phyloP scores from a whole-genome alignment of 2,888 invertebrate genomes.

The Pachymerium ferrugineum region DNA sequence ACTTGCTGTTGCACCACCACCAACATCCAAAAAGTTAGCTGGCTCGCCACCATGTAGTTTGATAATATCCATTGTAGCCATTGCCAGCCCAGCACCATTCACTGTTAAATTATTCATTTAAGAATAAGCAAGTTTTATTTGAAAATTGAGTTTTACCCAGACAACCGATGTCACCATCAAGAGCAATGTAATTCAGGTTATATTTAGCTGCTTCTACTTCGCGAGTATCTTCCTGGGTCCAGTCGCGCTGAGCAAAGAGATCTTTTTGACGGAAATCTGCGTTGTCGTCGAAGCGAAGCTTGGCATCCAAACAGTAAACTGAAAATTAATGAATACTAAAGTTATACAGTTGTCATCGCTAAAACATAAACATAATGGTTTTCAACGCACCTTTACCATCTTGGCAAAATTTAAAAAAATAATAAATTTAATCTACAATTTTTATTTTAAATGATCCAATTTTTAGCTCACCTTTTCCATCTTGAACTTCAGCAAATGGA shows the following conservation, averaged over 20 bases:
- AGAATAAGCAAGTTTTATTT: background rate
- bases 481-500: conserved; percentile 86
- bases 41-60: conserved; percentile 91
- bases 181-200: conserved; percentile 87
- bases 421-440: conserved; percentile 6
- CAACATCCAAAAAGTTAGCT: conserved; percentile 95
- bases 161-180: conserved; percentile 90
- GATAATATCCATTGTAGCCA: conserved; percentile 99
- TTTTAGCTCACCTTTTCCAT: conserved; percentile 47
- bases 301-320: conserved; percentile 92
- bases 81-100: conserved; percentile 92
- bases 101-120: conserved; percentile 51
- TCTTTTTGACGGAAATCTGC: conserved; percentile 86
- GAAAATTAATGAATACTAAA: conserved; percentile 34
- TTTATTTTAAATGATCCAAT: background rate
- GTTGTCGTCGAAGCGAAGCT: conserved; percentile 92
- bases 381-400: no score
- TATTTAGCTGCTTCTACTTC: conserved; percentile 85
- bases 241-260: conserved; percentile 75
- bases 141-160: conserved; percentile 51
- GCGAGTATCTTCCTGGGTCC: conserved; percentile 84
- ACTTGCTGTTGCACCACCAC: conserved; percentile 86
- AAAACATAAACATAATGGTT: no score
- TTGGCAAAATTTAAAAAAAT: conserved; percentile 28
- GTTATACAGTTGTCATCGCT: background rate